Base-by-base conservation (phyloP, 2,797 vertebrate genomes). In the Mormyrus proboscirostris region DNA sequence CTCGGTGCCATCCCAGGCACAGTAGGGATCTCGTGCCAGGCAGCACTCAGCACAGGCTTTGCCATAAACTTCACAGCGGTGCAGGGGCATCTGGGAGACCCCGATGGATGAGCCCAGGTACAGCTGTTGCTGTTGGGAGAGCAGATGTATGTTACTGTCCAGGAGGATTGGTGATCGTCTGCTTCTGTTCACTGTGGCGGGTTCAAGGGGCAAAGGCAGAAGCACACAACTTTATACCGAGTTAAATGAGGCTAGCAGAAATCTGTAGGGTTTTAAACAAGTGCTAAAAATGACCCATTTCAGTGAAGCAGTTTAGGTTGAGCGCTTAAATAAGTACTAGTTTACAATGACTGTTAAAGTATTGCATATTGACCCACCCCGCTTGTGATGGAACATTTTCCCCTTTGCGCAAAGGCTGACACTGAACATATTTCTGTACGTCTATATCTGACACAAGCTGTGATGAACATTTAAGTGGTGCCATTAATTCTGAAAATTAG, bases 41-140 rank as follows among this genome's bases (percentile, higher is more conserved):
- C 99, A 99, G 91, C 99, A 99, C 92, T 99, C 99, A 0, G 98
- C 99, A 33, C 99, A 99, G 49, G 99, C 99, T 93, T 98, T 98
- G 83, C 99, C 99, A 3, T 99, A 99, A 89, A 99, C 94, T 86
- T 98, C 98, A 89, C 99, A 99, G 57, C 99, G 97, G 93, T 99
- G 98, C 88, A 99, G 92, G 10, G 99, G 97, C 92, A 99, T 97
- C 95, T 99, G 98, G 88, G 98, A 98, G 1, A 99, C 95, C 0
- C 98, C 98, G 0, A 96, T 94, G 33, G 95, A 92, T 1, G 99
- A 99, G 79, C 99, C 99, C 41, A 99, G 92, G 91, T 99, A 99
- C 49, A 99, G 95, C 85, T 99, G 98, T 99, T 99, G 99, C 99
- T 99, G 94, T 93, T 90, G 93, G 88, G 89, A 88, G 49, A 89